Conservation (phyloP, 1,140 invertebrate genomes). For the Bradysia coprophila region DNA sequence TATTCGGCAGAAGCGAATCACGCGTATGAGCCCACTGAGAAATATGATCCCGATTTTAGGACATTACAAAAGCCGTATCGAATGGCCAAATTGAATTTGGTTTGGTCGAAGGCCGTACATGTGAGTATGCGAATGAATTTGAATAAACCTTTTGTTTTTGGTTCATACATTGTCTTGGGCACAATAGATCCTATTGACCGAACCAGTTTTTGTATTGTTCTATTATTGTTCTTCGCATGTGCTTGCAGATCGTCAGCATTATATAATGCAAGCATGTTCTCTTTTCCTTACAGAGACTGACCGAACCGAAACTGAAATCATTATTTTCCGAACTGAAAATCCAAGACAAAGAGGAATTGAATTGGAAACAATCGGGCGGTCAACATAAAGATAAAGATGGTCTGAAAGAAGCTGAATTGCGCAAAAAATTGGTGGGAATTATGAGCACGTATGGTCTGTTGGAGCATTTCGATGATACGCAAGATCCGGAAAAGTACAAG, state of each 20-base stretch:
- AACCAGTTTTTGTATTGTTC: too few species aligned
- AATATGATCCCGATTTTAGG: slow-evolving; percentile 17
- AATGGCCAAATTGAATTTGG: slow-evolving; percentile 66
- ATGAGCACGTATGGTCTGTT: slow-evolving; percentile 64
- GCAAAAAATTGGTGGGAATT: slow-evolving; percentile 61
- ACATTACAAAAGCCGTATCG: slow-evolving; percentile 58
- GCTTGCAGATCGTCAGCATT: too few species aligned
- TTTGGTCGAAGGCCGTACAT: slow-evolving; percentile 69
- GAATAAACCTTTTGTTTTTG: too few species aligned
- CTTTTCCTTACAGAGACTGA: slow-evolving; percentile 43
- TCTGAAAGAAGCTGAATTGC: slow-evolving; percentile 59
- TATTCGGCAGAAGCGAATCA: background rate
- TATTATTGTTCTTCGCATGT: too few species aligned
- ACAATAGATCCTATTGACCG: too few species aligned
- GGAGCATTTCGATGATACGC: slow-evolving; percentile 58
- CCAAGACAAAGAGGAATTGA: slow-evolving; percentile 81
- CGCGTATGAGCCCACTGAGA: background rate
- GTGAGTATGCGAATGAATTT: too few species aligned
- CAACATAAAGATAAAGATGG: slow-evolving; percentile 77
- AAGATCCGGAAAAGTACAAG: slow-evolving; percentile 33
- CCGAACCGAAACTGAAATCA: slow-evolving; percentile 66
- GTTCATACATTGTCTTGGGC: too few species aligned
- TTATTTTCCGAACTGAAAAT: slow-evolving; percentile 75
- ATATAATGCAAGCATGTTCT: too few species aligned
- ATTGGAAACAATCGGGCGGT: slow-evolving; percentile 58